Evolutionary conservation across 2,113 vertebrate species (phyloP), one percentile per base, ranked within the genome.

Genomic region (Gasterosteus nipponicus): DNA sequence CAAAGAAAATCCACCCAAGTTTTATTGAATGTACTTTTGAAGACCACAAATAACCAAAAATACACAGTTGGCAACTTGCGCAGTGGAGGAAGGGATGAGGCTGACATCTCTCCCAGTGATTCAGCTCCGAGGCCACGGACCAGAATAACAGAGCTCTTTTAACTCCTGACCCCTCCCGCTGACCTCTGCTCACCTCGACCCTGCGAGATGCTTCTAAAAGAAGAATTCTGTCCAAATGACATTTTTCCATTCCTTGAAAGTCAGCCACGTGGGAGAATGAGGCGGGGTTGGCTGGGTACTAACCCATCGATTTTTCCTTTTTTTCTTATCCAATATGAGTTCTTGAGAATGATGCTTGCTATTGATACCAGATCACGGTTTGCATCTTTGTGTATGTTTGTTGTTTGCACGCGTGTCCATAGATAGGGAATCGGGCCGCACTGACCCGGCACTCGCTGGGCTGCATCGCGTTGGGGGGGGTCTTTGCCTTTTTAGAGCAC

Each of bases 111-210:
- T 68, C n/a, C 53, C n/a, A 7, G 47, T 81, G 86, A 89, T 77
- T 90, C 46, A 51, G 75, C 47, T 78, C 18, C 3, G 35, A 72
- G 46, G 41, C 68, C 56, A 33, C 56, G 56, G 74, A 85, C 84
- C 86, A 82, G 84, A 88, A 83, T 87, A 86, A 82, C 83, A 86
- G 41, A 81, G 64, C 60, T 80, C 80, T 83, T 80, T 59, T 58
- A 65, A 81, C 56, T 8, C 31, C 31, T 73, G 51, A 73, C 73
- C 77, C 71, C 35, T 38, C 62, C 18, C 29, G 9, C 26, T 80
- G 38, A 86, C 83, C 87, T 85, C 26, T 22, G 31, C 66, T 78
- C 54, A 90, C 87, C 87, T 71, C 42, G 26, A 81, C 65, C 83
- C 84, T 74, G 72, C 78, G 38, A 57, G 79, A 87, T 26, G 69